phyloP scores from a whole-genome alignment of 2,797 vertebrate species.

The Ispidina lecontei region DNA sequence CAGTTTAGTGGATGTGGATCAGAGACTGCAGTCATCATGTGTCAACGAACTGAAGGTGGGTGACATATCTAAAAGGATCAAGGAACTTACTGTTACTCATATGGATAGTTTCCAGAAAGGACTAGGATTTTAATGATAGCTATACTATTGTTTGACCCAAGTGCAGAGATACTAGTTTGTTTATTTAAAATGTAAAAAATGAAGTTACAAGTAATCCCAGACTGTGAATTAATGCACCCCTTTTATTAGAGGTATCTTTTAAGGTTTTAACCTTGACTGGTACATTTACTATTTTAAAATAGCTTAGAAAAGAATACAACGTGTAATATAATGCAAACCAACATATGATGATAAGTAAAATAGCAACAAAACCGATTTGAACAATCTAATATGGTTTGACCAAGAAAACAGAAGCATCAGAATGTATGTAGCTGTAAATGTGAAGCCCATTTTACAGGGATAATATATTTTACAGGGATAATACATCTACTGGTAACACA shows the following conservation, averaged over 20 bases:
- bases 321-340: background rate
- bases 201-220: background rate
- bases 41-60: background rate
- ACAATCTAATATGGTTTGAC: background rate
- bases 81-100: background rate
- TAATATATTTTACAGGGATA: background rate
- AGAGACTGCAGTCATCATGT: background rate
- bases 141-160: background rate
- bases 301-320: background rate
- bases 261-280: background rate
- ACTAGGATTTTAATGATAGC: background rate
- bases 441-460: background rate
- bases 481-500: background rate
- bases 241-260: background rate
- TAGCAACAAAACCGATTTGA: background rate
- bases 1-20: background rate
- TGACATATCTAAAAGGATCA: background rate
- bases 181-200: background rate
- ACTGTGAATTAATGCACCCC: background rate
- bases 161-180: background rate
- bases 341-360: background rate
- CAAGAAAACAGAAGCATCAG: background rate
- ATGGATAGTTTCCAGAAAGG: background rate
- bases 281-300: background rate
- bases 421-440: accelerated